Percentiles rank a stretch among this genome's conserved stretches.
These are phyloP conservation scores for Ceratina japonica DNA, from an alignment of 1,140 invertebrate species.

Conservation along the genomic window DNA sequence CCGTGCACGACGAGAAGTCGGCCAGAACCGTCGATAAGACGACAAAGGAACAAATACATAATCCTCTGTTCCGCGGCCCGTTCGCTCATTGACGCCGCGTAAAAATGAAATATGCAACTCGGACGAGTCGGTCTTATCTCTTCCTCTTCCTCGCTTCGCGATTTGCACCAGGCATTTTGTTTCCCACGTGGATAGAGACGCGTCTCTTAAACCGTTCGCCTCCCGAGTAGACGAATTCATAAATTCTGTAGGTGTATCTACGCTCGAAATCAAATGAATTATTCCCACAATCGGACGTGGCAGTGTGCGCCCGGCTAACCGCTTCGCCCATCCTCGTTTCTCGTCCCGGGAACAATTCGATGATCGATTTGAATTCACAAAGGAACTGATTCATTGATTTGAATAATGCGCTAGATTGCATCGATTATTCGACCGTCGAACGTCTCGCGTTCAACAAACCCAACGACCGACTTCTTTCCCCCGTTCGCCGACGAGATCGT, in stretches of 20 bases:
- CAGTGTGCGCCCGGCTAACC: too few relatives aligned
- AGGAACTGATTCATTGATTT: neutral
- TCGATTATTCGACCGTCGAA: neutral
- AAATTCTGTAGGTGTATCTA: too few relatives aligned
- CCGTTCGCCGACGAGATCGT: too few relatives aligned
- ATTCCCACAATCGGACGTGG: too few relatives aligned
- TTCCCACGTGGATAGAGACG: too few relatives aligned
- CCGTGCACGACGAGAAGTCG: constrained; percentile 13
- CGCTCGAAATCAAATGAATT: too few relatives aligned
- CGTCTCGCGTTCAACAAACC: neutral
- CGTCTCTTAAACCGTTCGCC: too few relatives aligned
- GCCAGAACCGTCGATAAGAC: constrained; percentile 16
- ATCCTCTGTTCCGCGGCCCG: neutral
- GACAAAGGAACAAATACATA: neutral
- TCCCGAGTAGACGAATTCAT: too few relatives aligned
- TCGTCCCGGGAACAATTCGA: too few relatives aligned
- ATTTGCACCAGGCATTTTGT: too few relatives aligned
- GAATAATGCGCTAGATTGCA: neutral
- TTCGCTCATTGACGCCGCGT: neutral
- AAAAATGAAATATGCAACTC: neutral
- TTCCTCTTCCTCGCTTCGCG: neutral
- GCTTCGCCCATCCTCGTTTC: too few relatives aligned
- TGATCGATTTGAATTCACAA: too few relatives aligned
- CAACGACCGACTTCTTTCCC: neutral
- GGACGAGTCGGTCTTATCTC: neutral